A percentile compares a stretch with the other conserved stretches of the same genome.
Evolutionary conservation across 2,113 vertebrate species (phyloP).

Genomic region (Sturnira hondurensis): DNA sequence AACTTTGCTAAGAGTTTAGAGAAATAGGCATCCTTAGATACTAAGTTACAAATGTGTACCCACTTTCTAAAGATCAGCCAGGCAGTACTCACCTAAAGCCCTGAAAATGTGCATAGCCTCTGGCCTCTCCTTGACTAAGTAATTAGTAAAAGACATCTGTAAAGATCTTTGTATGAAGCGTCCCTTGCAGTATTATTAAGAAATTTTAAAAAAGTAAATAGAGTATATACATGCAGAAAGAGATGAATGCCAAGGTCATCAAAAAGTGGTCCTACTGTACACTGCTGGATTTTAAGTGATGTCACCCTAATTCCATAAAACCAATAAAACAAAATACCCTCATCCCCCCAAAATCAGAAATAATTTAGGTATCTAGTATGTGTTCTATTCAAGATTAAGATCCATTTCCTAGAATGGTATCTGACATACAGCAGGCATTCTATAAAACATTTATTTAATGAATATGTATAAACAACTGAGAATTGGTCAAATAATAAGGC

Average conservation of each 20-base stretch:
- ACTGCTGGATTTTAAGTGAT: neutral
- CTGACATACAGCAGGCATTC: neutral
- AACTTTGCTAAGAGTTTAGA: neutral
- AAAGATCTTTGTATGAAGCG: neutral
- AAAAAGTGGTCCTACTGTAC: neutral
- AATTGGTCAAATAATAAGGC: neutral
- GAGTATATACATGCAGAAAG: neutral
- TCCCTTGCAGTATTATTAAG: neutral
- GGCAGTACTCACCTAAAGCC: neutral
- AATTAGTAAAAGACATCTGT: neutral
- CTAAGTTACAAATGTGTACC: neutral
- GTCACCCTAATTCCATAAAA: conserved; percentile 16
- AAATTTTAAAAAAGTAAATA: neutral
- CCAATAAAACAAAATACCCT: neutral
- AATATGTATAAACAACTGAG: neutral
- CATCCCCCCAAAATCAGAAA: neutral
- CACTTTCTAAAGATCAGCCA: neutral
- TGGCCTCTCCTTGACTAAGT: neutral
- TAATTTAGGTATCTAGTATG: neutral
- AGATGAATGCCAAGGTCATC: neutral
- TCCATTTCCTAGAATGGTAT: neutral
- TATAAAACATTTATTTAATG: neutral
- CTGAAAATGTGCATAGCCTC: neutral
- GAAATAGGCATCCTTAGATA: neutral
- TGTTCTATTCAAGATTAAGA: neutral